Evolutionary conservation across 2,797 vertebrate species (phyloP), one percentile per base, ranked within the genome.

Genomic region (Lindbergichthys nudifrons): DNA sequence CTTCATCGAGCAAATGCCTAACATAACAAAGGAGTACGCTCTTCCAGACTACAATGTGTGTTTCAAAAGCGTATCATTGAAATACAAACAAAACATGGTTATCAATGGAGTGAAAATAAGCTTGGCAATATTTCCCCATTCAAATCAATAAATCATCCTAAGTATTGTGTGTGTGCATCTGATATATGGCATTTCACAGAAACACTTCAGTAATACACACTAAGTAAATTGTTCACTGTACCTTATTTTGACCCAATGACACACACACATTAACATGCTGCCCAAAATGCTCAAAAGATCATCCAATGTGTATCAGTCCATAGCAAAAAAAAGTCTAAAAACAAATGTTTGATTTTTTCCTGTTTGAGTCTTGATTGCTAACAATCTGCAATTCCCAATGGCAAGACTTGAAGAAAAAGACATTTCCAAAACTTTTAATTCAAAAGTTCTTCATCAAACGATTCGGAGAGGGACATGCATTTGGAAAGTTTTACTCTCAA

Each of bases 261-360:
- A 48, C 52, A 53, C 10, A 50, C 4, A 46, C 32, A 41, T 39
- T 4, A 0, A 23, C 30, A 7, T 23, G 6, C n/a, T 52, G 62
- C 63, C 19, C 11, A 10, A 10, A 23, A 52, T 46, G 51, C 21
- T 59, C n/a, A 23, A 6, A 12, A 13, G 32, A 65, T 32, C 45
- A 14, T 23, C 71, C 14, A 45, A 52, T 46, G 39, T 59, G 23
- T 23, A 52, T 73, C 47, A 39, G 42, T 75, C 16, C 46, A 36
- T 50, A 0, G 3, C 18, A 53, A 16, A 57, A 81, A 72, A 63
- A 36, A 64, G 67, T 41, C 11, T 42, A 13, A 2, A 26, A 14
- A n/a, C 14, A 56, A 63, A 72, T n/a, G 26, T 16, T 30, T 19
- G 5, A 5, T 42, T 26, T 42, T 18, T 21, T 42, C 9, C 13